These are phyloP conservation scores for Hyles euphorbiae DNA, from an alignment of 1,140 invertebrate species.

Conservation along the genomic window DNA sequence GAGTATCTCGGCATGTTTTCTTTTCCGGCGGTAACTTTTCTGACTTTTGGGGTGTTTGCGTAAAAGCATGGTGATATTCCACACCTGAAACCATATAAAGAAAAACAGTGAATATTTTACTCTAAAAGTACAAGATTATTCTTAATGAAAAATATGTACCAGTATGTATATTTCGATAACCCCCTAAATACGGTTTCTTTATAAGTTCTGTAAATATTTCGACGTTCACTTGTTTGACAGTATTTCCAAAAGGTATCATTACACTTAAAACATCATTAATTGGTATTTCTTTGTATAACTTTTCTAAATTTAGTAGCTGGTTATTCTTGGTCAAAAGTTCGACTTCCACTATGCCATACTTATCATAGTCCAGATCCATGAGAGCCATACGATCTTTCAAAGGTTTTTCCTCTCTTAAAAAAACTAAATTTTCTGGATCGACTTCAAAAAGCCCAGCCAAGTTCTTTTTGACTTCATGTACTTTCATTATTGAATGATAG, in stretches of 20 bases:
- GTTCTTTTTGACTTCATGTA: constrained; percentile 69
- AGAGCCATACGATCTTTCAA: constrained; percentile 60
- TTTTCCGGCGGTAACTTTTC: constrained; percentile 69
- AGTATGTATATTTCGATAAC: constrained; percentile 77
- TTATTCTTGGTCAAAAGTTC: constrained; percentile 65
- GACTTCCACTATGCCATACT: constrained; percentile 68
- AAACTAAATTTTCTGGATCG: constrained; percentile 50
- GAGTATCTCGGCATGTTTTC: constrained; percentile 76
- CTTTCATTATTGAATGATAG: constrained; percentile 60
- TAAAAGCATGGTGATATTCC: constrained; percentile 79
- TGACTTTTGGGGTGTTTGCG: constrained; percentile 78
- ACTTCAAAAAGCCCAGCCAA: constrained; percentile 58
- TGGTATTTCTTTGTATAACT: constrained; percentile 63
- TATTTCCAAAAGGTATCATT: constrained; percentile 64
- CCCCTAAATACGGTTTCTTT: constrained; percentile 79
- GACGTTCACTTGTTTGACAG: constrained; percentile 74
- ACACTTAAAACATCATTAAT: constrained; percentile 76
- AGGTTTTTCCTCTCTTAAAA: constrained; percentile 51
- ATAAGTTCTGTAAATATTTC: constrained; percentile 76
- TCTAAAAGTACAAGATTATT: background rate
- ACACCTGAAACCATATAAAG: constrained; percentile 37
- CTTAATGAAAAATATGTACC: constrained; percentile 29
- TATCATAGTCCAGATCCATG: constrained; percentile 66
- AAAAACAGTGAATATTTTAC: background rate
- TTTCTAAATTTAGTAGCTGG: constrained; percentile 58